Base-by-base conservation (phyloP, 2,888 invertebrate genomes). In the Athalia rosae region DNA sequence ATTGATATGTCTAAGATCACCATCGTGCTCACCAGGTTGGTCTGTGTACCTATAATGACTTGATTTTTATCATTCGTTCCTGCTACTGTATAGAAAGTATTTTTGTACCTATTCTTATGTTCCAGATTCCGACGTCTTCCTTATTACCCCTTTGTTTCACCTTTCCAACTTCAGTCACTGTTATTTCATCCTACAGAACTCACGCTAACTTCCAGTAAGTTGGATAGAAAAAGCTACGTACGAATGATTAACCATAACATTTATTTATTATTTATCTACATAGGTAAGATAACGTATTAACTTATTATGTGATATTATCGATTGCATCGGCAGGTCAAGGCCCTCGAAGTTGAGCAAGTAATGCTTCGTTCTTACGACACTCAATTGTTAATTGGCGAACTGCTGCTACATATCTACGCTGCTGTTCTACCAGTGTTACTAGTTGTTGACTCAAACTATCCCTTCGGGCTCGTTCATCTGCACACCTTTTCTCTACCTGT, bases 351-450 rank as follows among this genome's bases (percentile, higher is more conserved):
- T 89, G 90, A 45, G 89, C 88, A 47, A 92, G 86, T n/a, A 93
- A 86, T 56, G 90, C 91, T 87, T 95, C 95, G 88, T 94, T 94
- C 83, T 92, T 93, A 83, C 94, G 92, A 86, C 94, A 95, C 88
- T 95, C 95, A 81, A 94, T 93, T 79, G 94, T 94, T 77, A 96
- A 92, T 85, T 96, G 95, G 84, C 94, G 93, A 48, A 96, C 94
- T 58, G 95, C 94, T 66, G 93, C 92, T 62, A 95, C 95, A 89
- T 96, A 97, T 80, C 94, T 92, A 71, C 96, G 91, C 87, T 96
- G 95, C 81, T 94, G 93, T 82, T 96, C 96, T 48, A 93, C 90
- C 64, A 94, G 88, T 59, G 90, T 90, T 79, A 92, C 92, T 63
- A 94, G 88, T 81, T 92, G 91, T 64, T 93, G 91, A 85, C 93